Conservation (phyloP, 2,113 vertebrate species). For the Tretioscincus oriximinensis region DNA sequence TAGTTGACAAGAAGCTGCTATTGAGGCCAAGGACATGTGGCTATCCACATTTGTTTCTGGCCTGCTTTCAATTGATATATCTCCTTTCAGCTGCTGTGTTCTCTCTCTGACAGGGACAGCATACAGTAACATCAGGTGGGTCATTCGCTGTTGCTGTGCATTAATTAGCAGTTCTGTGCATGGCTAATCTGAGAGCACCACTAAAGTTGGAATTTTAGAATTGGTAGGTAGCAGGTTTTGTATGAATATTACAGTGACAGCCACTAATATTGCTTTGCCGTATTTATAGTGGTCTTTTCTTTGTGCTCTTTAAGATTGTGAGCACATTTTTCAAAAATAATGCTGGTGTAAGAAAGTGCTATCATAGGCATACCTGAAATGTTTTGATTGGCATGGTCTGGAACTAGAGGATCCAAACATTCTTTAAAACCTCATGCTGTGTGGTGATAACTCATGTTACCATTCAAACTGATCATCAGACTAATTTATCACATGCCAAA, state of each 20-base stretch:
- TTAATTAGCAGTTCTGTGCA: neutral
- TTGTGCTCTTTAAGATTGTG: neutral
- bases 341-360: neutral
- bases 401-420: neutral
- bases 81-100: neutral
- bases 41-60: too few species aligned
- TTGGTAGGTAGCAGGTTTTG: neutral
- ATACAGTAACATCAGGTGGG: neutral
- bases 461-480: neutral
- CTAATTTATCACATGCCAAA: neutral
- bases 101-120: neutral
- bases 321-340: neutral
- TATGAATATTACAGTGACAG: too few species aligned
- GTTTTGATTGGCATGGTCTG: neutral
- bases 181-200: neutral
- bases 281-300: neutral
- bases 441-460: neutral
- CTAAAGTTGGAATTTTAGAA: neutral
- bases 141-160: neutral
- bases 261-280: neutral
- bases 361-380: neutral
- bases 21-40: neutral
- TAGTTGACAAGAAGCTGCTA: neutral
- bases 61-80: too few species aligned
- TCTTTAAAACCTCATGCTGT: neutral